phyloP scores from a whole-genome alignment of 2,888 invertebrate species.

The Caenorhabditis auriculariae region DNA sequence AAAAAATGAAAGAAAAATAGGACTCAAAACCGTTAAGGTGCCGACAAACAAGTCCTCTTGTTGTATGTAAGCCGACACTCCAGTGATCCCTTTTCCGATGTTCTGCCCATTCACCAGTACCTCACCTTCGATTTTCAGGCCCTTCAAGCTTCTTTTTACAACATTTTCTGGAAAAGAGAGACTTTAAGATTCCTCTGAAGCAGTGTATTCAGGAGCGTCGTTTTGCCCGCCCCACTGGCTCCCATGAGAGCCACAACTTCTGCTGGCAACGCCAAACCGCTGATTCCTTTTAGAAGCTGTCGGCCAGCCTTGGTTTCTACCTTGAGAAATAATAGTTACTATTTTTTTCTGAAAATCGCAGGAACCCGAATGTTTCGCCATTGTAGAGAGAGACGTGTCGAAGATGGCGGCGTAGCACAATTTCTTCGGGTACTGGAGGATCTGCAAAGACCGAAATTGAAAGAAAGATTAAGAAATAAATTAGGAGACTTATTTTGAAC shows the following conservation, averaged over 20 bases:
- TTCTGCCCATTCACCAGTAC: conserved; percentile 43
- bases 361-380: conserved; percentile 22
- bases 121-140: conserved; percentile 41
- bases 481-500: too few species aligned
- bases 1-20: not conserved
- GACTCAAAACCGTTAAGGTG: conserved; percentile 31
- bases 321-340: too few species aligned
- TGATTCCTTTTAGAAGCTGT: conserved; percentile 42
- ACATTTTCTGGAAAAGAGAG: too few species aligned
- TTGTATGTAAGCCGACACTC: conserved; percentile 65
- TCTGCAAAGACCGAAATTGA: too few species aligned
- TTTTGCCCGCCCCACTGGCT: conserved; percentile 82
- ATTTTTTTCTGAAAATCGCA: too few species aligned
- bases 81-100: conserved; percentile 31
- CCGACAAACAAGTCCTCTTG: conserved; percentile 56
- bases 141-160: conserved; percentile 8
- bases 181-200: conserved; percentile 64
- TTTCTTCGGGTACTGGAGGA: too few species aligned
- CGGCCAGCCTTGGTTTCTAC: conserved; percentile 43
- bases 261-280: conserved; percentile 54
- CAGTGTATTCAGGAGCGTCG: conserved; percentile 85
- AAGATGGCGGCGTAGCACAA: too few species aligned
- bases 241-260: conserved; percentile 63
- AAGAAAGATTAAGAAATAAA: too few species aligned
- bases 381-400: conserved; percentile 7